Evolutionary conservation across 1,140 invertebrate genomes (phyloP).

Genomic region (Cotesia typhae): DNA sequence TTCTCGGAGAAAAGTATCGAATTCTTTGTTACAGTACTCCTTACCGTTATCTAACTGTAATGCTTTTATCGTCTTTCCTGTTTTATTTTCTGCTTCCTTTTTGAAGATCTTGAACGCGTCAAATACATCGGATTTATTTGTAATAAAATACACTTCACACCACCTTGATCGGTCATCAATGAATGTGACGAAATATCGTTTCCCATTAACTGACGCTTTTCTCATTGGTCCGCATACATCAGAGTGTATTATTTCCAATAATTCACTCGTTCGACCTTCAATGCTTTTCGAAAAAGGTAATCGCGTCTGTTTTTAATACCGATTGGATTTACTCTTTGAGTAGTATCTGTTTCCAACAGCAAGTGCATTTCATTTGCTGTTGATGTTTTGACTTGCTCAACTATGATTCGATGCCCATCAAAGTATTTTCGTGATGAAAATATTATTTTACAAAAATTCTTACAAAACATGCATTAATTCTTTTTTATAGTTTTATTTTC

Average conservation of each 20-base stretch:
- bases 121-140: constrained; percentile 55
- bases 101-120: constrained; percentile 54
- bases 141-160: constrained; percentile 55
- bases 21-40: constrained; percentile 53
- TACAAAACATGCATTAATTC: no score
- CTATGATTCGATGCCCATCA: no score
- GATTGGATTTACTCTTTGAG: no score
- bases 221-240: constrained; percentile 62
- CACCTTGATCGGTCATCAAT: constrained; percentile 60
- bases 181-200: constrained; percentile 59
- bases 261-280: constrained; percentile 24
- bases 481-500: no score
- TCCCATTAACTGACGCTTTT: constrained; percentile 49
- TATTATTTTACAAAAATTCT: no score
- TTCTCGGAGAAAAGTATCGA: constrained; percentile 46
- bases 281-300: constrained; percentile 38
- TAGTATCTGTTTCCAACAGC: no score
- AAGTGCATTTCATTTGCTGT: no score
- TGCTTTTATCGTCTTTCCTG: constrained; percentile 44
- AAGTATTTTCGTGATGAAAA: no score
- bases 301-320: no score
- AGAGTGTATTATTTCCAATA: constrained; percentile 51
- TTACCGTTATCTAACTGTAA: constrained; percentile 59
- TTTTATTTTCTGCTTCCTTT: constrained; percentile 49
- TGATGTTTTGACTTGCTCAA: no score